Evolutionary conservation across 2,888 invertebrate species (phyloP), one percentile per base, ranked within the genome.

Genomic region (Synanthedon vespiformis): DNA sequence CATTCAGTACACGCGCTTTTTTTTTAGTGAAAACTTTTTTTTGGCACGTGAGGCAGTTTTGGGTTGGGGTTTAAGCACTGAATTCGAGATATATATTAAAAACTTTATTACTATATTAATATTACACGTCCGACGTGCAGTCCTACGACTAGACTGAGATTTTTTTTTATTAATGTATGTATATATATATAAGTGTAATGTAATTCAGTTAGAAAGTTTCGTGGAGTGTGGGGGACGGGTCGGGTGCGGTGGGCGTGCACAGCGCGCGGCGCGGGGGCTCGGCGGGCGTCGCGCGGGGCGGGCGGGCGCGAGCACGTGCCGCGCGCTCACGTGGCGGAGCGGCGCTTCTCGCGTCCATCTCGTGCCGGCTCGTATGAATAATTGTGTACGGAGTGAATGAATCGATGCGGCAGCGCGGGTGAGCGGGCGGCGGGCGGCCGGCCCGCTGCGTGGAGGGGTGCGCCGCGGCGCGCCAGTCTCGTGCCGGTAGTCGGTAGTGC

Each of bases 401-500:
- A 88, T 82, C 86, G 87, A 88, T 80, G 84, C 83, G 83, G 75
- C 76, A 67, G 67, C 74, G 77, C 68, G 74, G 65, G 72, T 67
- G 69, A 69, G 63, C 72, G 66, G 70, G 69, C 72, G 65, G 77
- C 65, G 70, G 67, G 71, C 59, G 70, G 74, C 68, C 58, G 77
- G 68, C 70, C 57, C 61, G 64, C 59, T 73, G 76, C 75, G 76
- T 77, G 82, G 79, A 72, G 74, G 74, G 74, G 77, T 77, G 80
- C 77, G 81, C 80, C 82, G 78, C 77, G 77, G 77, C 79, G 81
- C 84, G 85, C 87, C 89, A 90, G 90, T 90, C 89, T 90, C 90
- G 90, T 90, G 90, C 90, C 90, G 91, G 90, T 90, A 91, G 89
- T 89, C 90, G 90, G 90, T 90, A 90, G 90, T 89, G 90, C 81